Evolutionary conservation across 2,113 vertebrate species (phyloP).

Genomic region (Capra hircus): DNA sequence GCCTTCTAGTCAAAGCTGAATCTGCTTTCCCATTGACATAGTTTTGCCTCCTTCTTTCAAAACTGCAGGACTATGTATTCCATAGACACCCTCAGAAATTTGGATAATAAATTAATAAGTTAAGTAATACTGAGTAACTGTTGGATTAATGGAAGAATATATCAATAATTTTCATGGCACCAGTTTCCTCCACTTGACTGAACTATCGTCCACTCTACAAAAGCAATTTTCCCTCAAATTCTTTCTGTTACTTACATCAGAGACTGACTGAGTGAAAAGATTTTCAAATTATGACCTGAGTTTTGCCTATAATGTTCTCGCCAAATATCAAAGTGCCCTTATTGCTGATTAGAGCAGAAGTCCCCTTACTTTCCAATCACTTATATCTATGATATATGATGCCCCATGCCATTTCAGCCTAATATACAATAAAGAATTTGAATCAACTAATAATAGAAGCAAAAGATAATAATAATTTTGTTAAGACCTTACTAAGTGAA

Average conservation of each 20-base stretch:
- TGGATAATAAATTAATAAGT: not conserved
- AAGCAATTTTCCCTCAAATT: not conserved
- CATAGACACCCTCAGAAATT: not conserved
- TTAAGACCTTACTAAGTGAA: not conserved
- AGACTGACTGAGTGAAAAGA: not conserved
- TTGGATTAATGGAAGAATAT: not conserved
- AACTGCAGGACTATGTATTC: not conserved
- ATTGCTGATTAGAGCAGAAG: not conserved
- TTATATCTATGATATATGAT: not conserved
- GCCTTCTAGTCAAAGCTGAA: not conserved
- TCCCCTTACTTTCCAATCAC: slow-evolving; percentile 4
- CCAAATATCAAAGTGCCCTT: not conserved
- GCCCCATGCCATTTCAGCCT: not conserved
- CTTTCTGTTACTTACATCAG: not conserved
- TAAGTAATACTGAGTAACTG: not conserved
- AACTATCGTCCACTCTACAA: not conserved
- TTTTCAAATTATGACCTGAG: not conserved
- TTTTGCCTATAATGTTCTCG: not conserved
- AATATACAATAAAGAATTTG: not conserved
- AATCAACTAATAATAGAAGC: not conserved
- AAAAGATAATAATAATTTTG: not conserved
- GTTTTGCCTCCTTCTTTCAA: not conserved
- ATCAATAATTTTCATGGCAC: not conserved
- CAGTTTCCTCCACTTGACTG: not conserved
- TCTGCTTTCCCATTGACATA: not conserved